Base-by-base conservation (phyloP, 2,113 vertebrate species). In the Anser cygnoides region DNA sequence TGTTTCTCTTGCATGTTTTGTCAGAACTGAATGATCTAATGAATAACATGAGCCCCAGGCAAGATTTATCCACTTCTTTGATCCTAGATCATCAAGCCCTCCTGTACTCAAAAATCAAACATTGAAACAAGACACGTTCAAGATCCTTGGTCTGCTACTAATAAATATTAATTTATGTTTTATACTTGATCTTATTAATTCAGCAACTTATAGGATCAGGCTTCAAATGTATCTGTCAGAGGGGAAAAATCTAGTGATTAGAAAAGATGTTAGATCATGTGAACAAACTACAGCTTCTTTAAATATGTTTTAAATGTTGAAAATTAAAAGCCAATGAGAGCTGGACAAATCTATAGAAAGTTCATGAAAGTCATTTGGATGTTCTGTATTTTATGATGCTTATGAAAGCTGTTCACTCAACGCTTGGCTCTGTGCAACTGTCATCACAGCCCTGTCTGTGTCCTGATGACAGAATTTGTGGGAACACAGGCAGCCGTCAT, bases 161-260 rank as follows among this genome's bases (percentile, higher is more conserved):
- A 87, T 84, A 80, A 73, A 52, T 85, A 73, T 62, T 72, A 59
- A 93, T 90, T 87, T 75, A 62, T 68, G 33, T 8, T 75, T 28
- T 44, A 54, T 63, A 72, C 6, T 87, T 49, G 41, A 65, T 81
- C 16, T 54, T 74, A 63, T 57, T 2, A 89, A 81, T 80, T 49
- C 41, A 65, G 14, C 14, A 52, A n/a, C 65, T 93, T 79, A 44
- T 26, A 65, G 43, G 11, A 87, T n/a, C 50, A 78, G 18, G 17
- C 19, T 91, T 91, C 74, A 92, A 84, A 87, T 25, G 0, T 29
- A 66, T 41, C 70, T 15, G n/a, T 10, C n/a, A 66, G 9, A n/a
- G 31, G 19, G 5, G 21, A 72, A 79, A 73, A 73, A 57, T 46
- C 28, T 58, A 82, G 33, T 41, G 16, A 90, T 84, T 20, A 82